Percentiles rank a stretch among this genome's conserved stretches.
phyloP scores from a whole-genome alignment of 2,888 invertebrate genomes.

The Sarcophaga caerulescens region DNA sequence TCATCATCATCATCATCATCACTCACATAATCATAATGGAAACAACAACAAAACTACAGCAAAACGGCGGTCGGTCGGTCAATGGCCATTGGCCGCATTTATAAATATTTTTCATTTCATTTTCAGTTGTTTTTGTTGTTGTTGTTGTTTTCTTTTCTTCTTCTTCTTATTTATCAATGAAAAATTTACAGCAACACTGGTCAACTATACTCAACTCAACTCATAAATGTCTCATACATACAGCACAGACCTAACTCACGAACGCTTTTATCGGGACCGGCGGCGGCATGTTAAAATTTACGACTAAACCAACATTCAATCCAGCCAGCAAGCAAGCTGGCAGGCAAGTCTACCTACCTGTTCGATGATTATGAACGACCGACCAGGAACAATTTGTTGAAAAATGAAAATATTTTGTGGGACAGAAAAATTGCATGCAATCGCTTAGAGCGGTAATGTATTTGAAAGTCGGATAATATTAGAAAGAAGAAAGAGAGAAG shows the following conservation, averaged over 20 bases:
- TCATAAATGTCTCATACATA: slow-evolving; percentile 32
- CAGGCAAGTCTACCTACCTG: slow-evolving; percentile 20
- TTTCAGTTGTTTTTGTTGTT: neutral
- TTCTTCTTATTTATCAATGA: slow-evolving; percentile 53
- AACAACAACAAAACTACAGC: neutral
- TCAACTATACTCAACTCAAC: slow-evolving; percentile 9
- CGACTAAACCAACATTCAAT: slow-evolving; percentile 1
- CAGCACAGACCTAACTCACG: slow-evolving; percentile 14
- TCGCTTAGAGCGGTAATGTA: no score
- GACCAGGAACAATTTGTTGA: slow-evolving; percentile 26
- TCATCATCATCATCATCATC: neutral
- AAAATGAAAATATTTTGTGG: neutral
- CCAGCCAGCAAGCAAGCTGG: neutral
- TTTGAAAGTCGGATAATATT: no score
- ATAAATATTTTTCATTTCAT: slow-evolving; percentile 4
- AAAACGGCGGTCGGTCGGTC: slow-evolving; percentile 60
- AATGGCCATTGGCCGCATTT: slow-evolving; percentile 64
- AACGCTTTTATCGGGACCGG: neutral
- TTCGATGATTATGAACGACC: slow-evolving; percentile 37
- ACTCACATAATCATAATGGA: neutral
- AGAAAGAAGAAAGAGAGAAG: no score
- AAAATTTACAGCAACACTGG: slow-evolving; percentile 18
- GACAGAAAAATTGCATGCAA: no score
- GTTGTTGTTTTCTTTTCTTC: neutral
- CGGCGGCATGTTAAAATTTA: neutral